phyloP scores from a whole-genome alignment of 2,113 vertebrate genomes.

The Leucoraja erinaceus region DNA sequence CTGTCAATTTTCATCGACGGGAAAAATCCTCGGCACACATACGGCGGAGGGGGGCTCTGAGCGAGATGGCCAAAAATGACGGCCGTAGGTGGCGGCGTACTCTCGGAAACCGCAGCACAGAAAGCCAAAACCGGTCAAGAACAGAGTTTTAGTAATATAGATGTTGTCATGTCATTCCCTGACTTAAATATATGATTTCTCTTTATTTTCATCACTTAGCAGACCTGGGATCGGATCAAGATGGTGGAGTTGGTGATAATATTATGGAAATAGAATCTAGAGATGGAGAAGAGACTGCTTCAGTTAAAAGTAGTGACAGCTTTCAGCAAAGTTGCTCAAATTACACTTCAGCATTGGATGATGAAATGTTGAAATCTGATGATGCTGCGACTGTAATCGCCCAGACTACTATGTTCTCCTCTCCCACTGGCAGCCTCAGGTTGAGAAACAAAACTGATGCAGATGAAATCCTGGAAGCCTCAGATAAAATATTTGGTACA shows the following conservation, averaged over 20 bases:
- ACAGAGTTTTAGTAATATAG: no score
- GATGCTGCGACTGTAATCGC: conserved; percentile 71
- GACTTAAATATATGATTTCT: neutral
- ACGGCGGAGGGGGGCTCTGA: no score
- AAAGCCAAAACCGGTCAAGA: no score
- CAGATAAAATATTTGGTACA: conserved; percentile 37
- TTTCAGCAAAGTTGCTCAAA: conserved; percentile 55
- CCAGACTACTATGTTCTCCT: conserved; percentile 63
- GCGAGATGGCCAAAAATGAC: no score
- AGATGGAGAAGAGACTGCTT: conserved; percentile 67
- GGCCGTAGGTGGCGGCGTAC: no score
- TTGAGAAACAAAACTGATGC: conserved; percentile 44
- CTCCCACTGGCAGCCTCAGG: conserved; percentile 61
- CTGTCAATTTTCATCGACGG: no score
- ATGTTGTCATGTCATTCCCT: neutral
- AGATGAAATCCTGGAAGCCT: conserved; percentile 50
- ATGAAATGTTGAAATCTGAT: conserved; percentile 57
- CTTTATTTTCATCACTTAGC: conserved; percentile 52
- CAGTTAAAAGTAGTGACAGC: conserved; percentile 63
- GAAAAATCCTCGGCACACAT: no score
- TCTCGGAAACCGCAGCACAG: no score
- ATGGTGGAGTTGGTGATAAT: conserved; percentile 44
- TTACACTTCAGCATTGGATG: conserved; percentile 71
- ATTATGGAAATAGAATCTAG: conserved; percentile 44
- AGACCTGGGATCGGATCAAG: conserved; percentile 55